These are phyloP conservation scores for Tillus elongatus DNA, from an alignment of 2,888 invertebrate species.

Conservation along the genomic window DNA sequence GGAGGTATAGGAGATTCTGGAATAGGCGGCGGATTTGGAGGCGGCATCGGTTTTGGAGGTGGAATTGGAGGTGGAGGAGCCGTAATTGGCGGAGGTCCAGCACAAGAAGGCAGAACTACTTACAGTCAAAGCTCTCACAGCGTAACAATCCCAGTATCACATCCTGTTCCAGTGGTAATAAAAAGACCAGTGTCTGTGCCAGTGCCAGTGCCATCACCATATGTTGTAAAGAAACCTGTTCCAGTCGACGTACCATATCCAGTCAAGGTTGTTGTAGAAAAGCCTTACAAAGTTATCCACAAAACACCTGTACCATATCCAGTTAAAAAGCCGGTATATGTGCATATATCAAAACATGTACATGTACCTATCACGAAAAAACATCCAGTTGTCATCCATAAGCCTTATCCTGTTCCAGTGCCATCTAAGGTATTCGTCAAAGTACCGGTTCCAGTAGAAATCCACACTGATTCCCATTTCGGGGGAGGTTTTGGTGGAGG, in stretches of 20 bases:
- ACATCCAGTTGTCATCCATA: slow-evolving; percentile 31
- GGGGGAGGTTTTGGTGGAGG: slow-evolving; percentile 18
- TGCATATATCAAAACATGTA: slow-evolving; percentile 31
- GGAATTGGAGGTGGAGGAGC: slow-evolving; percentile 15
- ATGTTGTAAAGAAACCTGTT: slow-evolving; percentile 32
- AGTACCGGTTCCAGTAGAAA: slow-evolving; percentile 30
- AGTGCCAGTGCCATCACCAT: slow-evolving; percentile 30
- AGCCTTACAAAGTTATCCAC: slow-evolving; percentile 32
- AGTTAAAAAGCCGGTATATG: slow-evolving; percentile 30
- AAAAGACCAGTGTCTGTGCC: slow-evolving; percentile 30
- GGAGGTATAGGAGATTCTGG: slow-evolving; percentile 26
- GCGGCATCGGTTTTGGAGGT: slow-evolving; percentile 12
- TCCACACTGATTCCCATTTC: slow-evolving; percentile 21
- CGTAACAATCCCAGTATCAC: slow-evolving; percentile 29
- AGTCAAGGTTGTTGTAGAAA: slow-evolving; percentile 28
- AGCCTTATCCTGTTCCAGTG: slow-evolving; percentile 31
- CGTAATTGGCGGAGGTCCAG: slow-evolving; percentile 14
- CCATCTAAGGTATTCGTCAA: slow-evolving; percentile 30
- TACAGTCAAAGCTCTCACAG: slow-evolving; percentile 29
- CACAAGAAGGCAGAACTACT: slow-evolving; percentile 26
- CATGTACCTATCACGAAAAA: slow-evolving; percentile 32
- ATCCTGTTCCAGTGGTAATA: slow-evolving; percentile 28
- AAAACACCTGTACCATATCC: slow-evolving; percentile 30
- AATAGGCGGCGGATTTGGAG: slow-evolving; percentile 21
- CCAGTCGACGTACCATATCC: slow-evolving; percentile 33